Evolutionary conservation across 2,113 vertebrate species (phyloP), one percentile per base, ranked within the genome.

Genomic region (Mormoops blainvillei): DNA sequence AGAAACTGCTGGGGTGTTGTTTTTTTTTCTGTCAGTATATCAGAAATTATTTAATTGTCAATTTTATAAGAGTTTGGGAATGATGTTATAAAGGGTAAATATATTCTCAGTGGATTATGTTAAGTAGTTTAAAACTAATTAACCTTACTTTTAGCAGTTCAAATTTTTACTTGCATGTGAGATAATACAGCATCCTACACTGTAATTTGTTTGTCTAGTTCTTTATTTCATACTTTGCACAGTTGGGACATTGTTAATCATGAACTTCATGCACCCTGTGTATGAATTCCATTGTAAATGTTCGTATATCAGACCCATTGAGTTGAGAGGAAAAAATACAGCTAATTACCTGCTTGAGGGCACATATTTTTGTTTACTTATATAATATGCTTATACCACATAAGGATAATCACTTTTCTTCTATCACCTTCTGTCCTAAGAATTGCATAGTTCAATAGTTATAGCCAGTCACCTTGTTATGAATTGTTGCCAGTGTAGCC

Each of bases 11-110:
- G 12, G n/a, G n/a, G n/a, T n/a, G n/a, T n/a, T n/a, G n/a, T n/a
- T 87, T 56, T 93, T 36, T 26, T 10, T 26, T 13, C 45, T n/a
- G 2, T 73, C 10, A 70, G 33, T 86, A 78, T 80, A 67, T 80
- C 20, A 91, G n/a, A 96, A 71, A 88, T 81, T 61, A 71, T 81
- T 97, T 86, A 38, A 61, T 50, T 96, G 58, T 76, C 65, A 77
- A 94, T 73, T 93, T 95, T 94, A 8, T 63, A 87, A 80, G 68
- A 82, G 10, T 45, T 84, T 86, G 76, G 18, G 13, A 71, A 84
- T 33, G 15, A 77, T 70, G 24, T 19, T 83, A 0, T 31, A 68
- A 83, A 65, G 56, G 28, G 5, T 70, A n/a, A 20, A 38, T 67
- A 52, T 68, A 54, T 82, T 94, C 48, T 74, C 10, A 85, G 4